Base-by-base conservation (phyloP, 2,113 vertebrate species). In the Scolopax mira region DNA sequence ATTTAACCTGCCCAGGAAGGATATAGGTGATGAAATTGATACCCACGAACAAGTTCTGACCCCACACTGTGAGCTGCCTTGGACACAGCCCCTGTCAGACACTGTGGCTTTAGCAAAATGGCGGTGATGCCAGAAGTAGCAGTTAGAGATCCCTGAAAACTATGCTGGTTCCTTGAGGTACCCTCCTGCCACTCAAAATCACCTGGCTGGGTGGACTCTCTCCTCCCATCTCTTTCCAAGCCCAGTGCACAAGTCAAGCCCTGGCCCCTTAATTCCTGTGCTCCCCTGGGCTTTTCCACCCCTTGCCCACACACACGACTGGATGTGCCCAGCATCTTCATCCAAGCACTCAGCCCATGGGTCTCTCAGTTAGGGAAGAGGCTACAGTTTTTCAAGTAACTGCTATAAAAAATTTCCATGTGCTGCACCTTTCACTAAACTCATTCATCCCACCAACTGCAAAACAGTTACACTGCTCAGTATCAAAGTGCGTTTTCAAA, bases 241-340 rank as follows among this genome's bases (percentile, higher is more conserved):
- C 9, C 21, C 25, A 51, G 33, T 2, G 28, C 16, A 54, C 8
- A 35, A 37, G 14, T n/a, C 0, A 0, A 62, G 46, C 30, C 11
- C 7, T 2, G 8, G 39, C 35, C 27, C 42, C 18, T 74, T 7
- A 21, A 24, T 28, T 51, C 46, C 12, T 24, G 16, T 6, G 9
- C 41, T 18, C 51, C 52, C 42, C 16, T 0, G 0, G 31, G 41
- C 37, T 49, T 82, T 58, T 35, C 37, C 54, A 39, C 0, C 12
- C 33, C 39, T 39, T 13, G 60, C 41, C 51, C 17, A 35, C 23
- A 24, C 1, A 0, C 31, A 6, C 1, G 0, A 3, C 4, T 16
- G 23, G 57, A 39, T 10, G 17, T 0, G 2, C 0, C 0, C 27
- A 17, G n/a, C 0, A 1, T 18, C 44, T 69, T 61, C 27, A 18